Percentiles rank a stretch among this genome's conserved stretches.
phyloP scores from a whole-genome alignment of 2,888 invertebrate genomes.

The Dasysyrphus albostriatus region DNA sequence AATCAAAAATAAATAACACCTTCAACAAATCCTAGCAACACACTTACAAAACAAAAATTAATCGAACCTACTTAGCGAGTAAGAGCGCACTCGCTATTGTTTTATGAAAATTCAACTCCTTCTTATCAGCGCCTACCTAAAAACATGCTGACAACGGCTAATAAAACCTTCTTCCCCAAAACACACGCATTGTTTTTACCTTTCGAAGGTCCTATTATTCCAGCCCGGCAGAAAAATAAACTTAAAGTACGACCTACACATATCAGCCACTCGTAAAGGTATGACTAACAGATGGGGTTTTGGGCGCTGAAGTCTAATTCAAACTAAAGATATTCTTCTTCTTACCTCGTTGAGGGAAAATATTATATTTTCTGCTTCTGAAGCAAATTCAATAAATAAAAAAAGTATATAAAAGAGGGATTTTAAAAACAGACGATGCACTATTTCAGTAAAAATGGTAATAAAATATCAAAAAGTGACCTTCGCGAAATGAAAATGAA shows the following conservation, averaged over 20 bases:
- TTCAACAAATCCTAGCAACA: slow-evolving; percentile 1
- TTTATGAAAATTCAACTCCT: slow-evolving; percentile 17
- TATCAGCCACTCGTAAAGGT: not conserved
- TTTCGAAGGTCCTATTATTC: slow-evolving; percentile 19
- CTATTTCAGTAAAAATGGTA: not conserved
- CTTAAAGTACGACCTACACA: too few relatives aligned
- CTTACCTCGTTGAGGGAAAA: not conserved
- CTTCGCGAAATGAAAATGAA: not conserved
- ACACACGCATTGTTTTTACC: not conserved
- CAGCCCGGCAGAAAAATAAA: slow-evolving; percentile 12
- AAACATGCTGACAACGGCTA: slow-evolving; percentile 23
- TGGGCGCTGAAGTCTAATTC: not conserved
- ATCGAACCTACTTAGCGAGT: not conserved
- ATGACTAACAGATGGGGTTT: slow-evolving; percentile 25
- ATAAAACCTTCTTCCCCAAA: slow-evolving; percentile 35
- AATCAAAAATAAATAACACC: not conserved
- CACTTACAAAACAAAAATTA: not conserved
- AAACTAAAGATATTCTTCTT: not conserved
- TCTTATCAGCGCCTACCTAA: slow-evolving; percentile 44
- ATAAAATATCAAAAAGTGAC: not conserved
- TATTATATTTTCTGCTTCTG: slow-evolving; percentile 14
- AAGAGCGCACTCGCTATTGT: not conserved
- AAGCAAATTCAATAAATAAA: not conserved
- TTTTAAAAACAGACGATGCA: not conserved
- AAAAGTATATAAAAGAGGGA: not conserved